Percentiles rank a stretch among this genome's conserved stretches.
Evolutionary conservation across 2,888 invertebrate genomes (phyloP).

Genomic region (Listrodromus nycthemerus): DNA sequence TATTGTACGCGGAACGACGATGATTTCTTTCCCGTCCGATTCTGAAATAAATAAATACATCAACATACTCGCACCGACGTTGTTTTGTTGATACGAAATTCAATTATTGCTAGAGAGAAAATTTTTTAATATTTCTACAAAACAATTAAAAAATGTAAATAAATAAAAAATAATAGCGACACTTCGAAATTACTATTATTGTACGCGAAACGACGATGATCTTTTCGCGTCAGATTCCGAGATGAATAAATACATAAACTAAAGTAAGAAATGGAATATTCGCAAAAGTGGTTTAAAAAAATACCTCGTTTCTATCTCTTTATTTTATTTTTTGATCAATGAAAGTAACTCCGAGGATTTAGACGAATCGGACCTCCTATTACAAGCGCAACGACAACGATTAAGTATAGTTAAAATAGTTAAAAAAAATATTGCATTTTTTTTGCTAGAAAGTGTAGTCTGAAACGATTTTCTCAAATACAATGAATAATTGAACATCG

Average conservation of each 20-base stretch:
- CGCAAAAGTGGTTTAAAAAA: no score
- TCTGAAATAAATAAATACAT: slow-evolving; percentile 3
- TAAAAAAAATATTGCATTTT: neutral
- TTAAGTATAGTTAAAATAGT: neutral
- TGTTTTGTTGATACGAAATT: neutral
- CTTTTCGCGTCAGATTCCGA: slow-evolving; percentile 6
- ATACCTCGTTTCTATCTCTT: no score
- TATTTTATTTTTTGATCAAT: neutral
- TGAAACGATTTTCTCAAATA: neutral
- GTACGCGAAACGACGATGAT: neutral
- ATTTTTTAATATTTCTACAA: neutral
- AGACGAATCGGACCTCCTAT: neutral
- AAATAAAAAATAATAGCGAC: neutral
- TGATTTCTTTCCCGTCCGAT: slow-evolving; percentile 5
- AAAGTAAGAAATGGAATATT: no score
- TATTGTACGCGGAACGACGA: slow-evolving; percentile 6
- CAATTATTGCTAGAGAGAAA: neutral
- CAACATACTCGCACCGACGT: neutral
- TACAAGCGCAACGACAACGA: neutral
- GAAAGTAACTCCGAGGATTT: no score
- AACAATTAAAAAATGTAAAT: neutral
- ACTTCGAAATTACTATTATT: neutral
- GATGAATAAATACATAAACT: neutral
- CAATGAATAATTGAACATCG: neutral
- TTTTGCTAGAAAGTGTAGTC: neutral